Evolutionary conservation across 1,140 invertebrate genomes (phyloP), one percentile per base, ranked within the genome.

Genomic region (Potamilus streckersoni): DNA sequence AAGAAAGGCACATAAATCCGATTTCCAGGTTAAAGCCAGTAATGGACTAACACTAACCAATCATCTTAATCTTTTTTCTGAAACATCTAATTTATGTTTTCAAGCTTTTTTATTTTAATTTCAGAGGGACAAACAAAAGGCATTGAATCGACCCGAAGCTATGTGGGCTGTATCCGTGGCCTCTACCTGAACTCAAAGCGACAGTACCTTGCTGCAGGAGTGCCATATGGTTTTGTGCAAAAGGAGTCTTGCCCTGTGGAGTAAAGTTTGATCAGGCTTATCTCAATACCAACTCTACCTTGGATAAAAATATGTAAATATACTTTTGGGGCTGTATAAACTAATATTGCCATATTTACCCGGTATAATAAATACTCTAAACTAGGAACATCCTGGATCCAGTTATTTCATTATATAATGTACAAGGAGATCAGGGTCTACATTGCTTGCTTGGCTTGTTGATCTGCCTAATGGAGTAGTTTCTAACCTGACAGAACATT

Each of bases 111-210:
- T 74, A 19, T 70, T 63, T 63, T 69, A 62, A n/a, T 75, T 81
- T 31, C 78, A 86, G 86, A 82, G 61, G 55, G 27, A 19, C 71
- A 82, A 71, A 87, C 89, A 17, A 82, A 93, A 57, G 93, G 93
- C 27, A 88, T 93, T 13, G 85, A 86, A 27, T 93, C 93, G 0
- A 90, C 91, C 1, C 90, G 92, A 16, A 93, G 94, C 68, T 98
- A 93, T 86, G 93, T 95, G 31, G 97, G 96, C 1, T 97, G 96
- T 84, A 94, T 97, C n/a, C 82, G 89, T 3, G 85, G 86, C 60
- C 66, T 91, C 0, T 55, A 71, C 5, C 68, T 91, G 19, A 84
- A 88, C 64, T 77, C 79, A 11, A 75, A 79, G 15, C 56, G 66
- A 8, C 78, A 84, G 59, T 77, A 75, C 69, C 70, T 90, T n/a